These are phyloP conservation scores for Syrista parreyssii DNA, from an alignment of 2,888 invertebrate genomes.

Conservation along the genomic window DNA sequence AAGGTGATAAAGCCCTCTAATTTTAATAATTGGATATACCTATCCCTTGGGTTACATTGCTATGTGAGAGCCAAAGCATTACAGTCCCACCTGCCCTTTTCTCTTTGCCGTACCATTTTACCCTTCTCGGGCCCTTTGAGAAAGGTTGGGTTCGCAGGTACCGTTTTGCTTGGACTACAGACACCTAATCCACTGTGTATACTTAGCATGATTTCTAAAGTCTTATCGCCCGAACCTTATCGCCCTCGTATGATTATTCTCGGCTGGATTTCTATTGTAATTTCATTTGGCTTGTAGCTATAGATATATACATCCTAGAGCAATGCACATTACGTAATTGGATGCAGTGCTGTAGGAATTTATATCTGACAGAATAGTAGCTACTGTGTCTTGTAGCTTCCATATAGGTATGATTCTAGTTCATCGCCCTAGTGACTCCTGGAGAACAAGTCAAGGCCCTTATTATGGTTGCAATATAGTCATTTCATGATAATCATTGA, in stretches of 20 bases:
- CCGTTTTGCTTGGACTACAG: neutral
- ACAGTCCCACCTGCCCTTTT: constrained; percentile 61
- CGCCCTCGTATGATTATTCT: neutral
- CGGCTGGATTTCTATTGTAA: neutral
- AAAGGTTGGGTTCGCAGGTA: neutral
- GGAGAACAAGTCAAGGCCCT: constrained; percentile 33
- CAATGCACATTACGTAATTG: neutral
- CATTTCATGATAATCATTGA: neutral
- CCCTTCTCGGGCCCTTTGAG: neutral
- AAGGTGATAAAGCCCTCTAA: constrained; percentile 63
- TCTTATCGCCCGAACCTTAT: neutral
- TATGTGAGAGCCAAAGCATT: constrained; percentile 33
- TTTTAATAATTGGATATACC: constrained; percentile 63
- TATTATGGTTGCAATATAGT: neutral
- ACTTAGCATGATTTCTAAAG: neutral
- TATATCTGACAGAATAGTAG: neutral
- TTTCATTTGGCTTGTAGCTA: neutral
- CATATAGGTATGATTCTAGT: constrained; percentile 13
- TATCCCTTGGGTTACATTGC: constrained; percentile 28
- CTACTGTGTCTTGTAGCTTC: neutral
- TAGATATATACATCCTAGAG: neutral
- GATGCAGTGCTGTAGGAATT: neutral
- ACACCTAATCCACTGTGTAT: neutral
- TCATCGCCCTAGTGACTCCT: constrained; percentile 35
- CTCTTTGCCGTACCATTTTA: neutral